Evolutionary conservation across 2,888 invertebrate genomes (phyloP).

Genomic region (Drosophila setosimentum): DNA sequence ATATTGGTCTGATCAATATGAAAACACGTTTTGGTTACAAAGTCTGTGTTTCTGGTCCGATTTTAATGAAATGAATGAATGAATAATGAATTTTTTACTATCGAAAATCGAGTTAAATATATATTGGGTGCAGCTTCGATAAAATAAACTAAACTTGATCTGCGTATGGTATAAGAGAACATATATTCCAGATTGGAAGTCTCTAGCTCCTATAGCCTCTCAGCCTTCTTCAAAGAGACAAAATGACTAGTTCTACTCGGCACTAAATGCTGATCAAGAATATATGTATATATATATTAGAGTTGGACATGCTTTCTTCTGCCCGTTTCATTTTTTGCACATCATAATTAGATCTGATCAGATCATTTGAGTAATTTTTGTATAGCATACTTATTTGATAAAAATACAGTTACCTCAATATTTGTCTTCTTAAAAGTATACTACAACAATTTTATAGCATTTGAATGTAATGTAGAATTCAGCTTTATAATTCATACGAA

Average conservation of each 20-base stretch:
- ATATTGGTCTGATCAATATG: not conserved
- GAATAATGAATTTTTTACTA: not conserved
- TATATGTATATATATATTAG: not conserved
- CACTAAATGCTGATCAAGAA: not conserved
- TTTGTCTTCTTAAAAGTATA: conserved; percentile 27
- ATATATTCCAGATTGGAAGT: not conserved
- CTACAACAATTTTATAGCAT: not conserved
- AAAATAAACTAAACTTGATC: not conserved
- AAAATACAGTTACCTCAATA: not conserved
- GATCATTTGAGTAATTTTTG: not conserved
- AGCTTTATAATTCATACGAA: not conserved
- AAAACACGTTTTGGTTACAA: not conserved
- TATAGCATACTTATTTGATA: conserved; percentile 29
- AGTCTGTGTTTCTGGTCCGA: not conserved
- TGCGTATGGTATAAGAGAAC: not conserved
- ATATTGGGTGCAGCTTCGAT: not conserved
- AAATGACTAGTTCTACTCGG: not conserved
- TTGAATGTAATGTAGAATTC: not conserved
- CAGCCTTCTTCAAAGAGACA: not conserved
- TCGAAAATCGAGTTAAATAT: not conserved
- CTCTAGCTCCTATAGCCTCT: not conserved
- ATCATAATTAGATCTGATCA: not conserved
- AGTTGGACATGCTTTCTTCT: too few species aligned
- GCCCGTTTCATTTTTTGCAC: not conserved
- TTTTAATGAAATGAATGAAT: not conserved